Base-by-base conservation (phyloP, 2,113 vertebrate genomes). In the Misgurnus mizolepis region DNA sequence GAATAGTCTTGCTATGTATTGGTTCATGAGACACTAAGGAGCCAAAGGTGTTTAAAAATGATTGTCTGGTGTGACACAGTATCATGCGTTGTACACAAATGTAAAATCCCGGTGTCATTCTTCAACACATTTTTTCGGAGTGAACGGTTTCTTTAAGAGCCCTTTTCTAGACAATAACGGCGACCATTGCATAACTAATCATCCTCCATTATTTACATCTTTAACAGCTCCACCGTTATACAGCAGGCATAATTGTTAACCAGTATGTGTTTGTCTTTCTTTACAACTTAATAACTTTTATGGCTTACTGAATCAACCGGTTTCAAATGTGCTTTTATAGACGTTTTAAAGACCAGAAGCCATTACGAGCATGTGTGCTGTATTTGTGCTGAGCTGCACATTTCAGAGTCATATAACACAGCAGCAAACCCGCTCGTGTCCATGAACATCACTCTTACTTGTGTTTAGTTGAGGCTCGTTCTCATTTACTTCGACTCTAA, bases 401-500 rank as follows among this genome's bases (percentile, higher is more conserved):
- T 75, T 75, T 50, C 58, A 64, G 55, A 45, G 55, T 60, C n/a
- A 22, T 64, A 49, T 75, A 64, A 61, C 27, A 75, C 73, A 39
- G 55, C 55, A 8, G 10, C 43, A 64, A 43, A n/a, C 43, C 43
- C 7, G 2, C 22, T 39, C 64, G 73, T 49, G 60, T 64, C 73
- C 22, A 27, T 49, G 43, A 11, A 49, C 73, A 75, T 75, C 58
- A 75, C 58, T 75, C 58, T 75, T 75, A 62, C 64, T 75, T 75
- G 73, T 75, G 64, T 75, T 49, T 62, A 75, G 34, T 11, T 64
- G 73, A 18, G 64, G 58, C 58, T 75, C 14, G 41, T 43, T 49
- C 73, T 75, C 73, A 75, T 75, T 75, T 75, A 62, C 73, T 75
- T 7, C 49, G 73, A 61, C 58, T 75, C 72, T 75, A 75, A 64